A percentile compares a stretch with the other conserved stretches of the same genome.
Conservation (phyloP, 2,888 invertebrate species). For the Synanthedon myopaeformis region DNA sequence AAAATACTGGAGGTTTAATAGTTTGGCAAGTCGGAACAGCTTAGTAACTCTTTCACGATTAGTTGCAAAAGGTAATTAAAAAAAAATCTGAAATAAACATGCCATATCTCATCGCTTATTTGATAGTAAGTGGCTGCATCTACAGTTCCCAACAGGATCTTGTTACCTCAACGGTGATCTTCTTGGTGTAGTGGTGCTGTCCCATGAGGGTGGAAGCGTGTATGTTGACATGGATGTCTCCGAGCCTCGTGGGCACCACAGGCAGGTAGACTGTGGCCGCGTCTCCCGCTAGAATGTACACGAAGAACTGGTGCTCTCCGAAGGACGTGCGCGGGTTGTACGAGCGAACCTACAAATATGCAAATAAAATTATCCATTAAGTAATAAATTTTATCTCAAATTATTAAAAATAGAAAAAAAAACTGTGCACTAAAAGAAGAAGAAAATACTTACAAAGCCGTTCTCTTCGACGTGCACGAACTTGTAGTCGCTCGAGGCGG, state of each 20-base stretch:
- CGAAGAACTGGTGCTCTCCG: slow-evolving; percentile 95
- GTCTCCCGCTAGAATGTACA: slow-evolving; percentile 84
- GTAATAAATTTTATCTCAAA: too few relatives aligned
- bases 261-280: slow-evolving; percentile 89
- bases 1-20: too few relatives aligned
- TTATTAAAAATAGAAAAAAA: too few relatives aligned
- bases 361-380: not conserved
- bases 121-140: too few relatives aligned
- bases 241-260: slow-evolving; percentile 85
- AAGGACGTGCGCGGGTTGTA: slow-evolving; percentile 91
- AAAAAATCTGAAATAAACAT: too few relatives aligned
- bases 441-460: slow-evolving; percentile 75
- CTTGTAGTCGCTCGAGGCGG: slow-evolving; percentile 87
- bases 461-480: slow-evolving; percentile 92
- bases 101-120: too few relatives aligned
- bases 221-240: slow-evolving; percentile 80
- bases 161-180: slow-evolving; percentile 75
- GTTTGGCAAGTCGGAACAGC: too few relatives aligned
- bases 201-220: slow-evolving; percentile 82
- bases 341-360: slow-evolving; percentile 69
- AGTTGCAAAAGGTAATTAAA: too few relatives aligned
- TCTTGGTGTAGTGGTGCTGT: slow-evolving; percentile 75
- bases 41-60: too few relatives aligned
- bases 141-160: too few relatives aligned
- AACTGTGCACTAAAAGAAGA: too few relatives aligned